Percentiles rank a stretch among this genome's conserved stretches.
phyloP scores from a whole-genome alignment of 2,797 vertebrate species.

The Acanthiza pusilla region DNA sequence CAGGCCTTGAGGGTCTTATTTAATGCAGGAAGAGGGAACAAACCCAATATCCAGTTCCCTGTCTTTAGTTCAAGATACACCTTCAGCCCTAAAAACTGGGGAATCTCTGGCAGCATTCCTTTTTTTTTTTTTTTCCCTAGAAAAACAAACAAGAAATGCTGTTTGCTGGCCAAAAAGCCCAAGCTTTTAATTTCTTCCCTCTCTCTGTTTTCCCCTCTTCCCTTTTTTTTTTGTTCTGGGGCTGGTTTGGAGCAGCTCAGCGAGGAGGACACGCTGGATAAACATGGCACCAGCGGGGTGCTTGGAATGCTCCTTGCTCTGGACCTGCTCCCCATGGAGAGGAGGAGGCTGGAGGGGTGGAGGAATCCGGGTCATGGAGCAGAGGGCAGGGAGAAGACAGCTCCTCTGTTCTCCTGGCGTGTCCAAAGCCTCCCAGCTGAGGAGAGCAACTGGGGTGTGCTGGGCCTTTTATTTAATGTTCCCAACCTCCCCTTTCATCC shows the following conservation, averaged over 20 bases:
- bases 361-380: conserved; percentile 49
- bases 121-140: background rate
- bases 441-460: background rate
- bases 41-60: background rate
- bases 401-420: conserved; percentile 37
- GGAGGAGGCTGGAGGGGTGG: conserved; percentile 42
- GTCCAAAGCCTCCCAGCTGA: conserved; percentile 51
- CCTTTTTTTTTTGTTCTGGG: background rate
- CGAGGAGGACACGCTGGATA: conserved; percentile 60
- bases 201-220: background rate
- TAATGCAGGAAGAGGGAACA: conserved; percentile 22
- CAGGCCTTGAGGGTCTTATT: background rate
- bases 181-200: conserved; percentile 10
- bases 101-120: background rate
- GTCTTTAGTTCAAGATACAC: conserved; percentile 4
- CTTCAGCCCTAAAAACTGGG: background rate
- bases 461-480: background rate
- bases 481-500: conserved; percentile 35
- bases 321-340: conserved; percentile 34
- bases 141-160: conserved; percentile 30
- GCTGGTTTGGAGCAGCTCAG: conserved; percentile 44
- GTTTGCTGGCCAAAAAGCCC: conserved; percentile 16
- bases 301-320: conserved; percentile 70
- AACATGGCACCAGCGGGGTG: conserved; percentile 70
- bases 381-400: conserved; percentile 45